phyloP scores from a whole-genome alignment of 2,113 vertebrate genomes.

The Martes martes region DNA sequence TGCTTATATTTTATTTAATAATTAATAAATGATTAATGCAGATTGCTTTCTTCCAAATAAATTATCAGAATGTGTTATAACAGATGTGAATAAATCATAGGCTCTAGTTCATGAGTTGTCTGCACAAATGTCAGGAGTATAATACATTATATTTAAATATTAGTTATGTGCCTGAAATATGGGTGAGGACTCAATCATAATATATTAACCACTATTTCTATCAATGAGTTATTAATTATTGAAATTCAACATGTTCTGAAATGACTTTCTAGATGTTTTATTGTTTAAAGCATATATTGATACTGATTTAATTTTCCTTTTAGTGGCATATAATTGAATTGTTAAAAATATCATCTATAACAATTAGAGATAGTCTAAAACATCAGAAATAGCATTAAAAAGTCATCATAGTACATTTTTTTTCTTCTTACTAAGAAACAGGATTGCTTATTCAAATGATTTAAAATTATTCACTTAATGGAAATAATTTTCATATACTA shows the following conservation, averaged over 20 bases:
- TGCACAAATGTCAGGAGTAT: constrained; percentile 73
- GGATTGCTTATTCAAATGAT: background rate
- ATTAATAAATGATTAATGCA: constrained; percentile 82
- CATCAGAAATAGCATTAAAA: background rate
- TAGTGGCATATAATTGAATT: background rate
- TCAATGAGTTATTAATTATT: constrained; percentile 33
- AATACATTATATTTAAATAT: constrained; percentile 77
- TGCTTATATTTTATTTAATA: constrained; percentile 77
- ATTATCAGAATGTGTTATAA: constrained; percentile 76
- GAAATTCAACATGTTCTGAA: constrained; percentile 47
- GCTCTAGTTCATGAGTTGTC: constrained; percentile 58
- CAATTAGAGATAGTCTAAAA: constrained; percentile 28
- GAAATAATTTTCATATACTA: background rate
- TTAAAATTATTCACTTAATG: background rate
- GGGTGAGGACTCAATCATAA: constrained; percentile 22
- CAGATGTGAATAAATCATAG: constrained; percentile 75
- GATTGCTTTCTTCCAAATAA: constrained; percentile 71
- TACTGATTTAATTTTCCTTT: constrained; percentile 49
- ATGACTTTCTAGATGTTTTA: constrained; percentile 60
- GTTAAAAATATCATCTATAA: constrained; percentile 8
- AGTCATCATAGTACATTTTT: background rate
- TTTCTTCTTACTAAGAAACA: background rate
- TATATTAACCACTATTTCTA: constrained; percentile 47
- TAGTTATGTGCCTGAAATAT: constrained; percentile 72
- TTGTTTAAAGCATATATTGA: constrained; percentile 71